Conservation (phyloP, 2,797 vertebrate genomes). For the Sciaenops ocellatus region DNA sequence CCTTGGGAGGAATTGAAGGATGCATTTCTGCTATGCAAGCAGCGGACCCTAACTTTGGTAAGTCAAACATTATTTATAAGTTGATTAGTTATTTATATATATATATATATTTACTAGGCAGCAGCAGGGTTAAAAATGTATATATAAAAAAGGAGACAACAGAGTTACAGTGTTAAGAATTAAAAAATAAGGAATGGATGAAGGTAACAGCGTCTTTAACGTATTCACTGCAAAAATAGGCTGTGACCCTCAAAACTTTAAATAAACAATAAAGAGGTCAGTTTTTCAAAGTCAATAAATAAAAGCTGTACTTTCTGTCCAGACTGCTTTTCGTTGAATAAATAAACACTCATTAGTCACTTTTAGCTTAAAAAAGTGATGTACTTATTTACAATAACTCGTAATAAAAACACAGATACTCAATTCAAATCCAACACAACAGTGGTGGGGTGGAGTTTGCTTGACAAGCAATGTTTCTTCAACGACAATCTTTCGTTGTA, state of each 20-base stretch:
- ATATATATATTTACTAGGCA: background rate
- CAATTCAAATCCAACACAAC: too few species aligned
- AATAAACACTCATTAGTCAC: background rate
- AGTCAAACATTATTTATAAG: slow-evolving; percentile 40
- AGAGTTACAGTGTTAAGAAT: background rate
- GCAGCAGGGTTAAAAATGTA: background rate
- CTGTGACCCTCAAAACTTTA: background rate
- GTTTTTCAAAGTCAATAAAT: background rate
- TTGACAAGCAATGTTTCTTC: background rate
- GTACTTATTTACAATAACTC: too few species aligned
- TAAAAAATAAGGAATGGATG: background rate
- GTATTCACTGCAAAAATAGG: slow-evolving; percentile 17
- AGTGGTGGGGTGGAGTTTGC: background rate
- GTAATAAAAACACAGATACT: too few species aligned
- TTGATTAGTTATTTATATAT: background rate
- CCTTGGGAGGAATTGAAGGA: slow-evolving; percentile 91
- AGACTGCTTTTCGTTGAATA: background rate
- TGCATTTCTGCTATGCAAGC: slow-evolving; percentile 87
- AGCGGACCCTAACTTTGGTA: slow-evolving; percentile 94
- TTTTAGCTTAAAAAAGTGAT: background rate
- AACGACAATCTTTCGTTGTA: background rate
- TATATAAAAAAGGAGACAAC: background rate
- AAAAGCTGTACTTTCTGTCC: background rate
- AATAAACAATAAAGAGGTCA: slow-evolving; percentile 9
- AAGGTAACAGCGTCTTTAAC: background rate